Percentiles rank a stretch among this genome's conserved stretches.
phyloP scores from a whole-genome alignment of 2,888 invertebrate genomes.

The Agapostemon virescens region DNA sequence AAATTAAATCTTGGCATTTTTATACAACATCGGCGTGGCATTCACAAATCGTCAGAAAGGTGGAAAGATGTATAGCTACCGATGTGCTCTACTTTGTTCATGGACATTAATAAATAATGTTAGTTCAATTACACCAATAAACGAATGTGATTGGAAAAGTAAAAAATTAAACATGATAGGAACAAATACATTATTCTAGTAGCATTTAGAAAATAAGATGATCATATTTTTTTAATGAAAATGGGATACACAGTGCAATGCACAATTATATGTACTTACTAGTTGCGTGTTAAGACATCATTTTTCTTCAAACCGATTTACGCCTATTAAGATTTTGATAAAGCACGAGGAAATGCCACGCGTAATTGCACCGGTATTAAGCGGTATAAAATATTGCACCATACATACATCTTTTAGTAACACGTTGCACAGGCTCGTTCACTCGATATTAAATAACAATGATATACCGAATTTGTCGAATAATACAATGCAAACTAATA shows the following conservation, averaged over 20 bases:
- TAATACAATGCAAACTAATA: background rate
- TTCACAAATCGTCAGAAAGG: no score
- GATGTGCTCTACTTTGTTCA: background rate
- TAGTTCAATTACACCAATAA: background rate
- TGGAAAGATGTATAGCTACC: no score
- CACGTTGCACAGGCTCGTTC: background rate
- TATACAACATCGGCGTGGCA: no score
- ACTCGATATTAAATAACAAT: background rate
- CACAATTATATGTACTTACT: background rate
- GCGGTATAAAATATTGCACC: constrained; percentile 12
- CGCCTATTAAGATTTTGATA: constrained; percentile 30
- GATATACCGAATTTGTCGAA: background rate
- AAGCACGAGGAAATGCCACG: constrained; percentile 13
- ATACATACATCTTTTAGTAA: constrained; percentile 12
- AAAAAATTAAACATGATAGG: background rate
- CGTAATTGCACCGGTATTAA: constrained; percentile 31
- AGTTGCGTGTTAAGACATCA: constrained; percentile 18
- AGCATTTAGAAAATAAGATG: background rate
- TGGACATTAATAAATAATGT: background rate
- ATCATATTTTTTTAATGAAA: background rate
- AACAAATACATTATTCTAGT: background rate
- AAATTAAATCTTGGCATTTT: no score
- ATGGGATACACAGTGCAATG: background rate
- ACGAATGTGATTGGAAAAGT: background rate
- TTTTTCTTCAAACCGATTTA: constrained; percentile 28